A percentile compares a stretch with the other conserved stretches of the same genome.
These are phyloP conservation scores for Sycophila sp. DNA, from an alignment of 1,140 invertebrate genomes.

Conservation along the genomic window DNA sequence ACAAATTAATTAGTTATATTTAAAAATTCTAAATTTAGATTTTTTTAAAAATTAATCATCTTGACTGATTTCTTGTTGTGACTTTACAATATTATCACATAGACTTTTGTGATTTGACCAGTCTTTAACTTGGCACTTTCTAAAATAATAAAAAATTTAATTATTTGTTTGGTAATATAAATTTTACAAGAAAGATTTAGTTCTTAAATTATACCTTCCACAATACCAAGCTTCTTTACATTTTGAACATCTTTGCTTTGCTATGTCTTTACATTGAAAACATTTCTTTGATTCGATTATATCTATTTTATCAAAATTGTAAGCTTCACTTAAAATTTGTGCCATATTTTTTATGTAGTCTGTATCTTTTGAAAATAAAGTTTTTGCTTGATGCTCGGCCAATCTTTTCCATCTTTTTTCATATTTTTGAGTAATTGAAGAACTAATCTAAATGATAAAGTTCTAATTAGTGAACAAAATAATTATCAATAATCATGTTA, in stretches of 20 bases:
- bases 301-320: slow-evolving; percentile 64
- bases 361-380: slow-evolving; percentile 66
- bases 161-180: neutral
- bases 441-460: slow-evolving; percentile 60
- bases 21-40: neutral
- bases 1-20: slow-evolving; percentile 1
- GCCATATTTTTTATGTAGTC: slow-evolving; percentile 66
- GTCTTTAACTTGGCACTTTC: slow-evolving; percentile 65
- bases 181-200: neutral
- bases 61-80: slow-evolving; percentile 26
- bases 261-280: slow-evolving; percentile 57
- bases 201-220: slow-evolving; percentile 56
- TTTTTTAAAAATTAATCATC: neutral
- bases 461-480: neutral
- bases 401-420: slow-evolving; percentile 69
- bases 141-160: slow-evolving; percentile 39
- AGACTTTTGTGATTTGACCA: slow-evolving; percentile 59
- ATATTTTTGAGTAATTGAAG: slow-evolving; percentile 62
- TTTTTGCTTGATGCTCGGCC: slow-evolving; percentile 67
- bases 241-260: slow-evolving; percentile 65
- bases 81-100: slow-evolving; percentile 50
- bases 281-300: slow-evolving; percentile 58
- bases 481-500: neutral
- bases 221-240: slow-evolving; percentile 68
- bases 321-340: slow-evolving; percentile 61